These are phyloP conservation scores for Fulica atra DNA, from an alignment of 2,113 vertebrate genomes.

Conservation along the genomic window DNA sequence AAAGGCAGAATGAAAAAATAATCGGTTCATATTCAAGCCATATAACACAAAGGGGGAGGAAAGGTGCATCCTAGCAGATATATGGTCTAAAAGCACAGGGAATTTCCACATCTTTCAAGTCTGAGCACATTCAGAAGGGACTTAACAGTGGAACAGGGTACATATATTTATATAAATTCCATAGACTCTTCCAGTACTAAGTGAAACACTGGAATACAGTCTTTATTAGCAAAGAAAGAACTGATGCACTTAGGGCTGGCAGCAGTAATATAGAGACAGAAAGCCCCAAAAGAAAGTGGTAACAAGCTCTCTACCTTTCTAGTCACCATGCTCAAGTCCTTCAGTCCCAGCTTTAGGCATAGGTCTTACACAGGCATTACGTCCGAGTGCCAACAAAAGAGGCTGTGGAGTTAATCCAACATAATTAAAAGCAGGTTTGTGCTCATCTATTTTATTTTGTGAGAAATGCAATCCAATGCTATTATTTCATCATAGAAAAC, in stretches of 20 bases:
- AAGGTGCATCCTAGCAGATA: neutral
- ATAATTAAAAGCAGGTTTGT: neutral
- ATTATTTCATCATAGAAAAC: neutral
- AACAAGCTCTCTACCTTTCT: neutral
- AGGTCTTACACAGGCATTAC: fast-evolving
- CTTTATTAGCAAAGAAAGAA: neutral
- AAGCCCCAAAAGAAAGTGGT: neutral
- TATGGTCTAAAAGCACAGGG: slow-evolving; percentile 29
- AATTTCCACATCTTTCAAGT: neutral
- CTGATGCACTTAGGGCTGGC: neutral
- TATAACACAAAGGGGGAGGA: neutral
- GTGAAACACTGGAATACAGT: neutral
- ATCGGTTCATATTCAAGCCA: slow-evolving; percentile 1
- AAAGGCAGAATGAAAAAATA: neutral
- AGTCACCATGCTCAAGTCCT: neutral
- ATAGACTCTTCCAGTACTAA: neutral
- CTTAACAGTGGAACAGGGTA: neutral
- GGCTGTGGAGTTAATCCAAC: neutral
- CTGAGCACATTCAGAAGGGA: neutral
- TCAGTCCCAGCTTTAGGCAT: neutral
- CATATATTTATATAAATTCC: neutral
- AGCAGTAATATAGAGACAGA: neutral
- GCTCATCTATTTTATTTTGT: neutral
- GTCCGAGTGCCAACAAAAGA: neutral
- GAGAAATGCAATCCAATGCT: neutral